These are phyloP conservation scores for Plebejus anna DNA, from an alignment of 2,888 invertebrate genomes.

Conservation along the genomic window DNA sequence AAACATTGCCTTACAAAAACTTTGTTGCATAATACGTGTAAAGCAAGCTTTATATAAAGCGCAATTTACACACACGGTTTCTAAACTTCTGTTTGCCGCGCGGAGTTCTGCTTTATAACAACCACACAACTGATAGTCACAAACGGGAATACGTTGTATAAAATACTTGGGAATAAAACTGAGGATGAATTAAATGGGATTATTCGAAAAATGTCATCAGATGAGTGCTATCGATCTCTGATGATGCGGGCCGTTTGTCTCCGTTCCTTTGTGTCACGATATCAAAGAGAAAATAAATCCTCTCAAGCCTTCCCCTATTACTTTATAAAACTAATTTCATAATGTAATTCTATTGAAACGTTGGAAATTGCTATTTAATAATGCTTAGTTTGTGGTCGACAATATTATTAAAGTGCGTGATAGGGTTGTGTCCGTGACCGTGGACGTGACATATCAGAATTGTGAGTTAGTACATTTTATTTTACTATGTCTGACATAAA, in stretches of 20 bases:
- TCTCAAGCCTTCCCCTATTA: background rate
- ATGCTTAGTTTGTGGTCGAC: too few species aligned
- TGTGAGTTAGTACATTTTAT: too few species aligned
- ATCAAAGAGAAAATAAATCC: slow-evolving; percentile 7
- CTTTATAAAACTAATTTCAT: background rate
- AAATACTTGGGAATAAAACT: background rate
- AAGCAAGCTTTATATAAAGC: background rate
- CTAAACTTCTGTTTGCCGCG: background rate
- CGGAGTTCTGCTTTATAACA: slow-evolving; percentile 3
- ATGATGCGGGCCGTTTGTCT: background rate
- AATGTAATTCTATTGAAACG: background rate
- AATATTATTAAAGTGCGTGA: too few species aligned
- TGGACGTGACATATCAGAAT: too few species aligned
- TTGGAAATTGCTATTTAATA: background rate
- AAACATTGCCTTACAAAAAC: background rate
- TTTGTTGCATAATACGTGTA: background rate
- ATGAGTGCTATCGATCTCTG: slow-evolving; percentile 2
- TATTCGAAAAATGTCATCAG: background rate
- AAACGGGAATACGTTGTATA: background rate
- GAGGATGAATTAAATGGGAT: background rate
- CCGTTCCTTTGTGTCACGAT: slow-evolving; percentile 1
- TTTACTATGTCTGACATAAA: too few species aligned
- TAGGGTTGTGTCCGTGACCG: too few species aligned
- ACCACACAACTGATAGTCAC: background rate
- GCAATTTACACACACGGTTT: slow-evolving; percentile 4